Evolutionary conservation across 2,888 invertebrate genomes (phyloP), one percentile per base, ranked within the genome.

Genomic region (Quadroppia sp.): DNA sequence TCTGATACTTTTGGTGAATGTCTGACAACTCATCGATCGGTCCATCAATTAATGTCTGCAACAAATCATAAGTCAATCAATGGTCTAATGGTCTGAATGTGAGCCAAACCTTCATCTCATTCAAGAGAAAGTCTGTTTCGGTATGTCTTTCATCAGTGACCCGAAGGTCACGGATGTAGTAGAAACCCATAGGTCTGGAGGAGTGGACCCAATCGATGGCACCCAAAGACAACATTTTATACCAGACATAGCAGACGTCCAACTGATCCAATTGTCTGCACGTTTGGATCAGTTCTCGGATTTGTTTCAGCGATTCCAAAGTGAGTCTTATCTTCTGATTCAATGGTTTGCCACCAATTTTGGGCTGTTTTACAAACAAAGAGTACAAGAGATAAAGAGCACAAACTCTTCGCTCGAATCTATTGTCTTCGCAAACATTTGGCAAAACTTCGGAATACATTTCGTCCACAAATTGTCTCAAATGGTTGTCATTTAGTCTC

Each of bases 321-420:
- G 36, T 67, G 4, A 67, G 15, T 23, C 67, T n/a, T 15, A 67
- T 67, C 13, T 67, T 40, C 23, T 67, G 67, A 7, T 6, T 1
- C 20, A 23, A 11, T 15, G 13, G 15, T 20, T 56, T 56, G 56
- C 6, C 7, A 3, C 13, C 4, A 3, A 28, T 23, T 56, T 56
- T 42, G 9, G 67, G 67, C n/a, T 67, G 67, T 40, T 67, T 67
- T 2, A 20, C 20, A 13, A 11, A 67, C 36, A 67, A 23, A 40
- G 67, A 67, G n/a, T 67, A 67, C 42, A 67, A 67, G 11, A 67
- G 20, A 67, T 67, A 67, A 23, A 67, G 67, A 36, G 40, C 42
- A 13, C 23, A 67, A 9, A 67, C 67, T 23, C 67, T 36, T 9
- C 67, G 36, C 23, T n/a, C 32, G 20, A 67, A 32, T 15, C 20